Conservation (phyloP, 2,797 vertebrate genomes). For the Xerus rutilus region DNA sequence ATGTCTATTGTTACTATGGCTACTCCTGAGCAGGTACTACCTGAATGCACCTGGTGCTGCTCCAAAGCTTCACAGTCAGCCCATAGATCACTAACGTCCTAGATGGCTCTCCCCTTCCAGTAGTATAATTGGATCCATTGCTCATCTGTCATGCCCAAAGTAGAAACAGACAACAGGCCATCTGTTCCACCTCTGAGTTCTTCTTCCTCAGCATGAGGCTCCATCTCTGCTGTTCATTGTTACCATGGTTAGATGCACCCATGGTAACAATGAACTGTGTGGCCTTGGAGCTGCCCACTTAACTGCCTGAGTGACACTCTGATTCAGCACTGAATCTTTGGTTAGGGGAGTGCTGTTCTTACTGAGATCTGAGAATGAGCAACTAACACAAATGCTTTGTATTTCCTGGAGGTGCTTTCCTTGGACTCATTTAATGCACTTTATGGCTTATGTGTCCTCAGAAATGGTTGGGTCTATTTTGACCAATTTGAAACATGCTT, state of each 20-base stretch:
- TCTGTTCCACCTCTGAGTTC: slow-evolving; percentile 80
- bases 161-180: slow-evolving; percentile 80
- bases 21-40: slow-evolving; percentile 58
- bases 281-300: slow-evolving; percentile 72
- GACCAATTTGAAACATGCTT: slow-evolving; percentile 65
- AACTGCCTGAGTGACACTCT: slow-evolving; percentile 33
- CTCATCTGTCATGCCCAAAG: slow-evolving; percentile 85
- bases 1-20: neutral
- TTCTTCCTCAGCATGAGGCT: slow-evolving; percentile 70
- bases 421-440: slow-evolving; percentile 29
- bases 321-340: neutral
- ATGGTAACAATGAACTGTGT: slow-evolving; percentile 63
- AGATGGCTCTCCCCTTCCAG: slow-evolving; percentile 75
- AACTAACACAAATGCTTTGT: neutral
- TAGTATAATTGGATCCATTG: slow-evolving; percentile 84
- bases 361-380: neutral
- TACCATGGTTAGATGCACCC: slow-evolving; percentile 73
- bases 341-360: neutral
- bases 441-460: slow-evolving; percentile 49
- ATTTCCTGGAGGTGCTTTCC: slow-evolving; percentile 39
- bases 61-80: slow-evolving; percentile 67
- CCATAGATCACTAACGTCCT: slow-evolving; percentile 71
- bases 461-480: slow-evolving; percentile 68
- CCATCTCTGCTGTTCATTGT: slow-evolving; percentile 56
- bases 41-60: slow-evolving; percentile 25